Percentiles rank a stretch among this genome's conserved stretches.
phyloP scores from a whole-genome alignment of 2,888 invertebrate species.

The Polydrusus pterygomalis region DNA sequence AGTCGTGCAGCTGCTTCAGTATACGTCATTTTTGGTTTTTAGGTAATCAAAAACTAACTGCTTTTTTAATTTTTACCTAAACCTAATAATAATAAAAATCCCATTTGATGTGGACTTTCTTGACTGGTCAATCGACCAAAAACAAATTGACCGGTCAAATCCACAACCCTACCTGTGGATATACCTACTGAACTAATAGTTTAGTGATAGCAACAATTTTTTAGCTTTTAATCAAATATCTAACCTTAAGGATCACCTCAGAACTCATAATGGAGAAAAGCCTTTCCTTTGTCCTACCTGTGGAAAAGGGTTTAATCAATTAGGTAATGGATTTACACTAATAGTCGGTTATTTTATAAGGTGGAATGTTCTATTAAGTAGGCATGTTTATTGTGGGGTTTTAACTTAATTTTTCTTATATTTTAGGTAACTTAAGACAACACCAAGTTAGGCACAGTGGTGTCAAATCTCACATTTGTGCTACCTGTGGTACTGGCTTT shows the following conservation, averaged over 20 bases:
- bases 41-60: no score
- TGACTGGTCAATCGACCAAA: no score
- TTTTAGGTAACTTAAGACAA: constrained; percentile 68
- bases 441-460: constrained; percentile 72
- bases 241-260: constrained; percentile 72
- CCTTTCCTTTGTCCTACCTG: constrained; percentile 72
- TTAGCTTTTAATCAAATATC: constrained; percentile 72
- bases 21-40: no score
- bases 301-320: constrained; percentile 72
- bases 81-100: no score
- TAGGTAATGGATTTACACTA: constrained; percentile 61
- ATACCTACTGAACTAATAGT: no score
- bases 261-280: constrained; percentile 72
- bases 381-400: neutral
- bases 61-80: no score
- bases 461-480: constrained; percentile 72
- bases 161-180: no score
- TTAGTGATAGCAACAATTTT: no score
- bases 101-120: no score
- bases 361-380: neutral
- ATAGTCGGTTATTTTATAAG: no score
- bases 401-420: neutral
- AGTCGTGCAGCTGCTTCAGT: no score
- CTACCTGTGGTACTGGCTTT: constrained; percentile 71
- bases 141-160: no score